Conservation (phyloP, 2,797 vertebrate species). For the Coccyzus lansbergi region DNA sequence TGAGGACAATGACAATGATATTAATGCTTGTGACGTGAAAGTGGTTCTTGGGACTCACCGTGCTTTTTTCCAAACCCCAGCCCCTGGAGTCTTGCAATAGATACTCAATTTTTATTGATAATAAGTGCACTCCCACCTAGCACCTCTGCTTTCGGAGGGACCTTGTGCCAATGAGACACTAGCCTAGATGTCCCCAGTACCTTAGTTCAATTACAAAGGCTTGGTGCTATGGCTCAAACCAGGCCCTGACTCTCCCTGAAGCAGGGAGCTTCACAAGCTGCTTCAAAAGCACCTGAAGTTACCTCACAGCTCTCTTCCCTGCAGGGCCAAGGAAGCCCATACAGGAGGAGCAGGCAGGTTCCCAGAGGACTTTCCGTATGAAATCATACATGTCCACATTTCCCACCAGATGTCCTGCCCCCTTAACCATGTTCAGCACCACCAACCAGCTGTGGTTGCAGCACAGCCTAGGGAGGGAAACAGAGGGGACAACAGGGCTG, state of each 20-base stretch:
- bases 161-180: background rate
- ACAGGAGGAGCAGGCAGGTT: background rate
- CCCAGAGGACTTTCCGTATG: rapidly evolving
- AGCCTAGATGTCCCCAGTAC: background rate
- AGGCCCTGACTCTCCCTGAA: background rate
- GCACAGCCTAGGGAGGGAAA: background rate
- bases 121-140: background rate
- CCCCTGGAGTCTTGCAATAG: background rate
- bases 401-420: background rate
- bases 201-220: background rate
- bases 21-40: background rate
- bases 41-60: background rate
- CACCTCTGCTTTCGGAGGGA: background rate
- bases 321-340: background rate
- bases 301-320: background rate
- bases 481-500: background rate
- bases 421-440: background rate
- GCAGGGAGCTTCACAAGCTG: background rate
- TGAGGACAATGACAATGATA: background rate
- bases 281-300: rapidly evolving
- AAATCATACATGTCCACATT: background rate
- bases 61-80: background rate
- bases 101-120: background rate
- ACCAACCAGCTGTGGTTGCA: rapidly evolving
- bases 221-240: background rate